Base-by-base conservation (phyloP, 2,797 vertebrate genomes). In the Triplophysa yarkandensis region DNA sequence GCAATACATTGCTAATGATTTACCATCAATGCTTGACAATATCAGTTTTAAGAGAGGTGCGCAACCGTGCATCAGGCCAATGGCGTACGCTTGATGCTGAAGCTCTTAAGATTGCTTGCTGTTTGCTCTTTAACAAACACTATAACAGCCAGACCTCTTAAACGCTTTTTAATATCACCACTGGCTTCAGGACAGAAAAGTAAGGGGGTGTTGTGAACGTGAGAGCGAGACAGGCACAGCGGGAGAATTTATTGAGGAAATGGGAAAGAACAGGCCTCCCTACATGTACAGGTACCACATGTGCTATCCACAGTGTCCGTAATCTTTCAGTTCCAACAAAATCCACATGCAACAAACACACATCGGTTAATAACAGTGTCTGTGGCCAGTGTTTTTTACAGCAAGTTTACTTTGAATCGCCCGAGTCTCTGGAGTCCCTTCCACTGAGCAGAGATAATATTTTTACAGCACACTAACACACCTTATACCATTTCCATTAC, bases 131-230 rank as follows among this genome's bases (percentile, higher is more conserved):
- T 81, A 81, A 75, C 70, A 82, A 78, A 74, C 77, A 76, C 46
- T 58, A 81, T 80, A 68, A 78, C 83, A 82, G 84, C 84, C 83
- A 85, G 80, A 80, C 27, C 83, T 88, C 84, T 90, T 89, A 88
- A 84, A 85, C 85, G 85, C 75, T 81, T 89, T 90, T 90, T 91
- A 88, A 91, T 90, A 91, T 86, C 79, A 81, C 80, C 78, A 83
- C 77, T 82, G 30, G 83, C 88, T 89, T 86, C 82, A 2, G 83
- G 89, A 86, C 74, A 50, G 55, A 55, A 19, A 23, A 55, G 21
- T 13, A 25, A 7, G 23, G 66, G 61, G 43, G 54, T 27, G 19
- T 43, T 44, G 50, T 14, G 46, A 48, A 48, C 2, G n/a, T 9
- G 50, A 36, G 36, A n/a, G 39, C 4, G 17, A 16, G 32, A 23